These are phyloP conservation scores for Macrophya alboannulata DNA, from an alignment of 2,888 invertebrate species.

Conservation along the genomic window DNA sequence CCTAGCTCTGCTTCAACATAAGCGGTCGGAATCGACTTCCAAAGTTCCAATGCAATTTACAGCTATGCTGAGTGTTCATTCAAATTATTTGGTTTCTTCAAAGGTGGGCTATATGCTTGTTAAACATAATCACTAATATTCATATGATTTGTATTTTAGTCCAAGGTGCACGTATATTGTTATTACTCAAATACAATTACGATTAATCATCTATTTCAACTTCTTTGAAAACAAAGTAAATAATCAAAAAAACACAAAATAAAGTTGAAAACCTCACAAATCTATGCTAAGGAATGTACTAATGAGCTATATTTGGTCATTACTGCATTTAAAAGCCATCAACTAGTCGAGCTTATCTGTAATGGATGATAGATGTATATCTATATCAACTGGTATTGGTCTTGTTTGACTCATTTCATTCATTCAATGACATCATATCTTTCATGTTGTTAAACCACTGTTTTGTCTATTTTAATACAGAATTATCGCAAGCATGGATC, in stretches of 20 bases:
- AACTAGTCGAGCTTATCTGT: background rate
- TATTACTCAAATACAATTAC: background rate
- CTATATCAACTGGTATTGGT: background rate
- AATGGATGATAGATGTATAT: background rate
- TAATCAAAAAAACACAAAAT: background rate
- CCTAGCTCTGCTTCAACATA: background rate
- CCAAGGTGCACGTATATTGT: background rate
- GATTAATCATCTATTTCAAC: background rate
- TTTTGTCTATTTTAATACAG: constrained; percentile 9
- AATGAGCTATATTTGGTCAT: background rate
- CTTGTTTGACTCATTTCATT: background rate
- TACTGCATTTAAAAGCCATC: background rate
- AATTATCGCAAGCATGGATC: constrained; percentile 33
- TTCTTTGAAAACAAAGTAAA: background rate
- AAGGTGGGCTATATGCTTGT: background rate
- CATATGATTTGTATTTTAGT: background rate
- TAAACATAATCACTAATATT: background rate
- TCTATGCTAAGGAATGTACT: background rate
- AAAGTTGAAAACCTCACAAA: background rate
- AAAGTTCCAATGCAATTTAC: constrained; percentile 34
- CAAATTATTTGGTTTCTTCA: constrained; percentile 27
- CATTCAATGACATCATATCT: background rate
- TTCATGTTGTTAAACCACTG: background rate
- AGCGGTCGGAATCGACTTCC: background rate
- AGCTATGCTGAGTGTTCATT: constrained; percentile 35